Evolutionary conservation across 2,113 vertebrate genomes (phyloP).

Genomic region (Mesitornis unicolor): DNA sequence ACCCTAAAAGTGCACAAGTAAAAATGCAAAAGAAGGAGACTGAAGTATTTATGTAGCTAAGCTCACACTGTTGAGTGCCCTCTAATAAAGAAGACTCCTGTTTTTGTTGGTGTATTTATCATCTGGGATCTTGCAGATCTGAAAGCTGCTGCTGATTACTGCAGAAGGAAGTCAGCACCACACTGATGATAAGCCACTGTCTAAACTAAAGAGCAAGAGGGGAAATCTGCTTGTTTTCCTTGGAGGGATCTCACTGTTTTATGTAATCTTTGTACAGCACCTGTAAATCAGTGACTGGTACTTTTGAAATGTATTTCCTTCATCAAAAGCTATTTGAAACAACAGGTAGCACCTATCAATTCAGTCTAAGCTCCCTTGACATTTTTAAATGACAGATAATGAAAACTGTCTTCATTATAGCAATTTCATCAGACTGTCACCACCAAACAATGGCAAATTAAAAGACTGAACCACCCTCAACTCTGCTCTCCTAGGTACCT

Average conservation of each 20-base stretch:
- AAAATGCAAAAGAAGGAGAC: neutral
- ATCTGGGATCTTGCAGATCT: neutral
- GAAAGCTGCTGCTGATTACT: neutral
- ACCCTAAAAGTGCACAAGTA: neutral
- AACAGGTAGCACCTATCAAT: constrained; percentile 57
- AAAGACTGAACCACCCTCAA: constrained; percentile 21
- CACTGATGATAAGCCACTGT: neutral
- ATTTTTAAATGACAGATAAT: constrained; percentile 61
- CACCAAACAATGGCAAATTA: constrained; percentile 58
- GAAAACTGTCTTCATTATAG: constrained; percentile 64
- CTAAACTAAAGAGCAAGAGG: neutral
- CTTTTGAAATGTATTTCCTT: constrained; percentile 50
- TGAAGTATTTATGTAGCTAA: neutral
- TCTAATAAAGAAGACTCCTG: neutral
- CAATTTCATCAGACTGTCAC: constrained; percentile 59
- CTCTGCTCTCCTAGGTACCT: neutral
- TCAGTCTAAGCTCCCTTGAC: constrained; percentile 46
- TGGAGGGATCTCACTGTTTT: constrained; percentile 33
- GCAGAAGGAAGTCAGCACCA: neutral
- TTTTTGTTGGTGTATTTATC: neutral
- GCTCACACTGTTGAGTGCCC: neutral
- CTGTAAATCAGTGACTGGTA: constrained; percentile 28
- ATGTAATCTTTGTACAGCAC: constrained; percentile 30
- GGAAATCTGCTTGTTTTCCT: constrained; percentile 34
- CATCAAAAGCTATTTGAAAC: constrained; percentile 48